Evolutionary conservation across 2,888 invertebrate genomes (phyloP).

Genomic region (Linnaemya vulpina): DNA sequence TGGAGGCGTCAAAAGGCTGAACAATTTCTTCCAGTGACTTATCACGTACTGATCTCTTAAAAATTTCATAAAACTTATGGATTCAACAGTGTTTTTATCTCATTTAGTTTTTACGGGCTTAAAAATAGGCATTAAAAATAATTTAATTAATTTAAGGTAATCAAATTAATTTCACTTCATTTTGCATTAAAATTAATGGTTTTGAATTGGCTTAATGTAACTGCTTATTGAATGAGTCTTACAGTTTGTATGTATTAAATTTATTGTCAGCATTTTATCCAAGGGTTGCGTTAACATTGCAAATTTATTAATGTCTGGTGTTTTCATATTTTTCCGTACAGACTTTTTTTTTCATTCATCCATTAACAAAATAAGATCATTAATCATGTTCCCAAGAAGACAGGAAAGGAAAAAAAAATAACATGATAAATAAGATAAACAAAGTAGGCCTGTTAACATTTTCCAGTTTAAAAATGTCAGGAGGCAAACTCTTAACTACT

Average conservation of each 20-base stretch:
- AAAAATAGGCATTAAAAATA: not conserved
- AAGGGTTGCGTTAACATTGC: not conserved
- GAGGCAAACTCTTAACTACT: slow-evolving; percentile 19
- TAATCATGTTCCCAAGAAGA: slow-evolving; percentile 45
- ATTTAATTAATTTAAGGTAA: not conserved
- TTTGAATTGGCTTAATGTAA: not conserved
- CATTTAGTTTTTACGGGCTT: too few relatives aligned
- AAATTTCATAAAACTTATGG: too few relatives aligned
- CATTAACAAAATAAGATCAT: slow-evolving; percentile 55
- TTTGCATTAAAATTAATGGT: slow-evolving; percentile 19
- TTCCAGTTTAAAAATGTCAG: slow-evolving; percentile 63
- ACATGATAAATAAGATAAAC: slow-evolving; percentile 28
- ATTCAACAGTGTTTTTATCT: too few relatives aligned
- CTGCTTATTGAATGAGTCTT: not conserved
- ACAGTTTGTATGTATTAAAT: slow-evolving; percentile 3
- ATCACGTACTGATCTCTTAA: too few relatives aligned
- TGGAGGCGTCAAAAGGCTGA: too few relatives aligned
- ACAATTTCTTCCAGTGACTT: too few relatives aligned
- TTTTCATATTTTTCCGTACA: slow-evolving; percentile 3
- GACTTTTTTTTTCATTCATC: slow-evolving; percentile 21
- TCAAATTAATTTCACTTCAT: not conserved
- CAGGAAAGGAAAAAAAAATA: not conserved
- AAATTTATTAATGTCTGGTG: slow-evolving; percentile 3
- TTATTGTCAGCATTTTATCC: not conserved
- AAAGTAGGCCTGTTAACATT: slow-evolving; percentile 65